phyloP scores from a whole-genome alignment of 2,113 vertebrate species.

The Nematolebias whitei region DNA sequence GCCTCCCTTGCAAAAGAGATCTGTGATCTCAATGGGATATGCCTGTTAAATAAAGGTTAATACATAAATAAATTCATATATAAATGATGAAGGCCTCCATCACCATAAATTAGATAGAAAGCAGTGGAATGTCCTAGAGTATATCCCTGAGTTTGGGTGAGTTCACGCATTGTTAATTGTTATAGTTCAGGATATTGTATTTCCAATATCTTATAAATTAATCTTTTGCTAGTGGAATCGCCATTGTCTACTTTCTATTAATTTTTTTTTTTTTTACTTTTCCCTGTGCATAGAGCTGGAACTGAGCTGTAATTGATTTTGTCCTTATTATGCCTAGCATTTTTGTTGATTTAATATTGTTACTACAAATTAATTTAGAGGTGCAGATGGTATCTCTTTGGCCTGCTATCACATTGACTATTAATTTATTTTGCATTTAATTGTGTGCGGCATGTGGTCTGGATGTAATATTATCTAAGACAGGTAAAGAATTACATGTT shows the following conservation, averaged over 20 bases:
- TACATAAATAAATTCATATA: too few species aligned
- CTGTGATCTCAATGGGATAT: too few species aligned
- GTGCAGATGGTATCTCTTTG: background rate
- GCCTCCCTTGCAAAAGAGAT: too few species aligned
- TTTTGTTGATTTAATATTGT: conserved; percentile 9
- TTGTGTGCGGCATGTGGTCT: conserved; percentile 5
- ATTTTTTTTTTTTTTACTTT: too few species aligned
- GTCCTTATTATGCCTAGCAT: conserved; percentile 21
- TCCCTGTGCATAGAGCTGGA: conserved; percentile 11
- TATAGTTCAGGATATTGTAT: conserved; percentile 32
- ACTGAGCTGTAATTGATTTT: conserved; percentile 19
- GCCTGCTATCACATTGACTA: background rate
- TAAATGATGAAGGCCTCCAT: background rate
- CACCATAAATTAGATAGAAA: background rate
- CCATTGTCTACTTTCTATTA: conserved; percentile 11
- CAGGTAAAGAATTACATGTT: conserved; percentile 4
- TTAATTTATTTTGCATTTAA: conserved; percentile 10
- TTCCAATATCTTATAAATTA: conserved; percentile 47
- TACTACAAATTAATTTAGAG: background rate
- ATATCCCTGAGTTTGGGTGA: background rate
- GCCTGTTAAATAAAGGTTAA: too few species aligned
- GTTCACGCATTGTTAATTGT: conserved; percentile 23
- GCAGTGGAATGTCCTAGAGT: too few species aligned
- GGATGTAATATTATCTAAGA: background rate
- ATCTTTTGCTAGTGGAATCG: conserved; percentile 30